Conservation (phyloP, 2,113 vertebrate species). For the Urocitellus parryii region DNA sequence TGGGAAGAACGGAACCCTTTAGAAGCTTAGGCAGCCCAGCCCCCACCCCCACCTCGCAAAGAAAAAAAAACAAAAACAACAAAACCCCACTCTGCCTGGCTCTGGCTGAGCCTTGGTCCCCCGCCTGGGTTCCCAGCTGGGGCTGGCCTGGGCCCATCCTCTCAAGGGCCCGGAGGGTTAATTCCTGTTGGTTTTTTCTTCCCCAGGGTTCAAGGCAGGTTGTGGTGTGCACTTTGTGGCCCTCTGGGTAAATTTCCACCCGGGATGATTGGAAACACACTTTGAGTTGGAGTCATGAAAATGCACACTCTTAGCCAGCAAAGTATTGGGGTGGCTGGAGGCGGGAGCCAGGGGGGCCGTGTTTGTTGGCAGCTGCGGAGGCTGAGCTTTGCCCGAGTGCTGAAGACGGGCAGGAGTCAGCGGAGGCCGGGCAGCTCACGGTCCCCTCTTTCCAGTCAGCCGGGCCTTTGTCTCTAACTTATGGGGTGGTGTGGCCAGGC, state of each 20-base stretch:
- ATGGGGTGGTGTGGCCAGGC: no score
- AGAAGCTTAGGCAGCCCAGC: neutral
- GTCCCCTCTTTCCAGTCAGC: neutral
- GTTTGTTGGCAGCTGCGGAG: neutral
- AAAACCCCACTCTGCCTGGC: neutral
- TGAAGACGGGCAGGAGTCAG: neutral
- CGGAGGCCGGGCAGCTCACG: neutral
- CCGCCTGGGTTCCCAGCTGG: constrained; percentile 1
- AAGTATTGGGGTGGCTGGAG: neutral
- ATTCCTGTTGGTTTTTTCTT: constrained; percentile 16
- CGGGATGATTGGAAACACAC: constrained; percentile 68
- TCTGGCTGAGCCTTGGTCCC: neutral
- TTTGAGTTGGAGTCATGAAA: constrained; percentile 36
- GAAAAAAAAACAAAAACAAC: neutral
- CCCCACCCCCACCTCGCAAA: no score
- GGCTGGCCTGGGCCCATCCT: constrained; percentile 27
- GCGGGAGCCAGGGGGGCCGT: accelerated
- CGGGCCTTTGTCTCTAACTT: neutral
- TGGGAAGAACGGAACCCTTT: neutral
- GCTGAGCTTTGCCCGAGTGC: neutral
- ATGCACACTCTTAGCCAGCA: neutral
- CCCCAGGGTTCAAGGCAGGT: neutral
- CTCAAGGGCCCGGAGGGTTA: neutral
- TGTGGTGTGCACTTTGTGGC: constrained; percentile 48
- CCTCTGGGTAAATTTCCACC: constrained; percentile 73